Conservation (phyloP, 2,113 vertebrate genomes). For the Arizona elegans region DNA sequence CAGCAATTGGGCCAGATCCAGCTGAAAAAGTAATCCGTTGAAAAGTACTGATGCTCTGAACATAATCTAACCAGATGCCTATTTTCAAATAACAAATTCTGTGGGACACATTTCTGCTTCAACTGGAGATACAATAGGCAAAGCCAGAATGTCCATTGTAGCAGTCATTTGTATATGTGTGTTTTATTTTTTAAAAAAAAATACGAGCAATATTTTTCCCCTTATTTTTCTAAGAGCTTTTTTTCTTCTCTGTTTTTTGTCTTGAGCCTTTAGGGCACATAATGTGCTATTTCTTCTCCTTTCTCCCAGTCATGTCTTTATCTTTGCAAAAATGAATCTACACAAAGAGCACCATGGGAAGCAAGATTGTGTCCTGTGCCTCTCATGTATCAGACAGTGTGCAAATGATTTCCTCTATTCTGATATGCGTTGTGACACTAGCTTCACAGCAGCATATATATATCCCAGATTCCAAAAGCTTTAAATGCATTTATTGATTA, state of each 20-base stretch:
- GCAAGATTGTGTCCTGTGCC: not conserved
- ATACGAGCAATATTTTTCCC: not conserved
- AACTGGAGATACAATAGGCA: not conserved
- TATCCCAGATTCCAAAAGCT: not conserved
- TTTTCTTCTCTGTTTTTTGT: not conserved
- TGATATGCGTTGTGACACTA: not conserved
- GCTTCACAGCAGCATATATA: not conserved
- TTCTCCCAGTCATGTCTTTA: not conserved
- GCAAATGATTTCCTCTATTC: not conserved
- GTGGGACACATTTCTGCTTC: not conserved
- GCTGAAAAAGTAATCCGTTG: not conserved
- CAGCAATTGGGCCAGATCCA: not conserved
- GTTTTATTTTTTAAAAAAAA: not conserved
- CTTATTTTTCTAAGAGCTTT: not conserved
- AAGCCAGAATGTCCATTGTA: not conserved
- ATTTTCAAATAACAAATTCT: constrained; percentile 1
- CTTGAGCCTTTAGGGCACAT: not conserved
- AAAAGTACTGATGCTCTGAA: not conserved
- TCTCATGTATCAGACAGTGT: not conserved
- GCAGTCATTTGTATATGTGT: not conserved
- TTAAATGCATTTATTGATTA: not conserved
- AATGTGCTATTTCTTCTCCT: not conserved
- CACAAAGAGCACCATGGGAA: not conserved
- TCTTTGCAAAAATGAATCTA: not conserved
- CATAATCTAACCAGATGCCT: not conserved